Conservation (phyloP, 2,113 vertebrate species). For the Chamaetylas fuelleborni region DNA sequence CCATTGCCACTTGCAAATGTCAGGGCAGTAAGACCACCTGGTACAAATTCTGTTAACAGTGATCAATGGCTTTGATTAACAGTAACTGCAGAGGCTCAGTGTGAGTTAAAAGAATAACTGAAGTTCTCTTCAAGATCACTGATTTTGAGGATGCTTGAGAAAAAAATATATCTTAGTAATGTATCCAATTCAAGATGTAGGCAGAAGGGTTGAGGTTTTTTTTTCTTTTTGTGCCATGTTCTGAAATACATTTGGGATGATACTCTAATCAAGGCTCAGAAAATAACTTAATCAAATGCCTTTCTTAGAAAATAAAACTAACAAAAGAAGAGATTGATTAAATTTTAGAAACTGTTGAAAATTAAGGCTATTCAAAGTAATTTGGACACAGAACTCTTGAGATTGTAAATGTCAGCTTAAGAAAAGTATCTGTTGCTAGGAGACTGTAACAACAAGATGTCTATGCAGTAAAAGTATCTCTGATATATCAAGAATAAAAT, state of each 20-base stretch:
- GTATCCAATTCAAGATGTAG: not conserved
- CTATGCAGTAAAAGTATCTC: not conserved
- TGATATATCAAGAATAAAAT: not conserved
- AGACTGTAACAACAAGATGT: not conserved
- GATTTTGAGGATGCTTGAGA: not conserved
- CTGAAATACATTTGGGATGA: not conserved
- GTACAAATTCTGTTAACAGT: not conserved
- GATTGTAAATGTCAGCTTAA: slow-evolving; percentile 17
- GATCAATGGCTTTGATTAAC: not conserved
- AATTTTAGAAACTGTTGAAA: slow-evolving; percentile 30
- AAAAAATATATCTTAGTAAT: not conserved
- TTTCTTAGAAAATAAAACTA: slow-evolving; percentile 36
- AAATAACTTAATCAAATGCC: slow-evolving; percentile 34
- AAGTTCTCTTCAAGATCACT: not conserved
- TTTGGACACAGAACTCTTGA: not conserved
- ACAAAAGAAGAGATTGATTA: slow-evolving; percentile 47
- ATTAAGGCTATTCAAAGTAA: slow-evolving; percentile 49
- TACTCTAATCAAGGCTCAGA: not conserved
- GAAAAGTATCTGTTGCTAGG: slow-evolving; percentile 31
- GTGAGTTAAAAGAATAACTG: not conserved
- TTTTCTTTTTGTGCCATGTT: not conserved
- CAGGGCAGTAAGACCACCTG: not conserved
- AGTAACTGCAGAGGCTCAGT: not conserved
- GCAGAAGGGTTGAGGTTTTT: not conserved
- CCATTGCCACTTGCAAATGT: not conserved